Base-by-base conservation (phyloP, 2,797 vertebrate species). In the Chelon labrosus region DNA sequence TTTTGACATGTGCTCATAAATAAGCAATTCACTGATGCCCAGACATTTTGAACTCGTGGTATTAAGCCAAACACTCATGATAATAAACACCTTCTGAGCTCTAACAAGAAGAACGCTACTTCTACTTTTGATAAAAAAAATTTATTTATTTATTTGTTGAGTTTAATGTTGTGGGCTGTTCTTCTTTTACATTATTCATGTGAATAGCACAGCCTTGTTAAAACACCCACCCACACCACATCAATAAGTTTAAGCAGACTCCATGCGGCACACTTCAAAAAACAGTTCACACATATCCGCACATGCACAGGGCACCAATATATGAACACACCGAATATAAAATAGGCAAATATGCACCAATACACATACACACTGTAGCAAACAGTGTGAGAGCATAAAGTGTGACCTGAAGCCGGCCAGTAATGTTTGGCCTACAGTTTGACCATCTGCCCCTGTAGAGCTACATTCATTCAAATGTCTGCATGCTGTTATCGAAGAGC, bases 161-260 rank as follows among this genome's bases (percentile, higher is more conserved):
- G n/a, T n/a, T 38, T 49, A 0, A 1, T 47, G 25, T n/a, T 75
- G 7, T 57, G 60, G 14, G 73, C 56, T 61, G 55, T 46, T 78
- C 44, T 49, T 67, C 22, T 73, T 49, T 50, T 85, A 54, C 75
- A 85, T 88, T 85, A 83, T 87, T 89, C 73, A 90, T 88, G 70
- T 25, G 22, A 17, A 64, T 67, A 75, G 53, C 52, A 44, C n/a
- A 71, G 46, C 47, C 54, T 75, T 73, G 59, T 77, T 75, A 64
- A 67, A 75, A 54, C 65, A 57, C 59, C 7, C 44, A 68, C 55
- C 42, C n/a, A 53, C 65, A 41, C 14, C 35, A 53, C 59, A 72
- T 52, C 62, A 42, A 12, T 77, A 22, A 3, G 16, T 27, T 64
- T 38, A 27, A 61, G 50, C 31, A 49, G 22, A 67, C 61, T 54